These are phyloP conservation scores for Malacosoma neustria DNA, from an alignment of 2,888 invertebrate species.

Conservation along the genomic window DNA sequence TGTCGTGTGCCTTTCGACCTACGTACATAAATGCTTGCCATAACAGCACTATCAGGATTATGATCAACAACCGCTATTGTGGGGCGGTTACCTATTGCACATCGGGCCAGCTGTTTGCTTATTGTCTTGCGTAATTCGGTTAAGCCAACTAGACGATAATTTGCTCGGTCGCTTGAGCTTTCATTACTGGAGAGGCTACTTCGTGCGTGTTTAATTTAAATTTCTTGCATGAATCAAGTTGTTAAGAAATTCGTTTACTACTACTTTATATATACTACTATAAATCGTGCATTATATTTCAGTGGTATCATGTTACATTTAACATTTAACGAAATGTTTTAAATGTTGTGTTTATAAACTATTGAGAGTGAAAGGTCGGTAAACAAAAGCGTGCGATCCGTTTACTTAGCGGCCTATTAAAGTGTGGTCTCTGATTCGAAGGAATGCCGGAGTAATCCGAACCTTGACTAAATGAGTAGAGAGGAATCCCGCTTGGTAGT, in stretches of 20 bases:
- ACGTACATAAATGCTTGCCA: slow-evolving; percentile 52
- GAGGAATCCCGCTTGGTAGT: slow-evolving; percentile 39
- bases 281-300: too few relatives aligned
- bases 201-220: slow-evolving; percentile 66
- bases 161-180: slow-evolving; percentile 54
- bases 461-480: slow-evolving; percentile 46
- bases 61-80: slow-evolving; percentile 53
- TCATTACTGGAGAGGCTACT: slow-evolving; percentile 49
- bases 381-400: slow-evolving; percentile 17
- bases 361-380: not conserved
- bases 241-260: slow-evolving; percentile 26
- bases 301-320: too few relatives aligned
- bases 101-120: slow-evolving; percentile 55
- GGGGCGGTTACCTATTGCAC: slow-evolving; percentile 56
- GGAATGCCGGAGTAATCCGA: slow-evolving; percentile 57
- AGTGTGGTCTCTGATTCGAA: slow-evolving; percentile 34
- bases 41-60: slow-evolving; percentile 58
- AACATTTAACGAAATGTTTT: not conserved
- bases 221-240: slow-evolving; percentile 40
- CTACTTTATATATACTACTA: too few relatives aligned
- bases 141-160: slow-evolving; percentile 61
- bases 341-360: not conserved
- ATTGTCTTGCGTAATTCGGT: slow-evolving; percentile 65
- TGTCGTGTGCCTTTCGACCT: slow-evolving; percentile 57
- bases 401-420: slow-evolving; percentile 38